Base-by-base conservation (phyloP, 64 coral and sea anemone genomes). In the Actinia tenebrosa region DNA sequence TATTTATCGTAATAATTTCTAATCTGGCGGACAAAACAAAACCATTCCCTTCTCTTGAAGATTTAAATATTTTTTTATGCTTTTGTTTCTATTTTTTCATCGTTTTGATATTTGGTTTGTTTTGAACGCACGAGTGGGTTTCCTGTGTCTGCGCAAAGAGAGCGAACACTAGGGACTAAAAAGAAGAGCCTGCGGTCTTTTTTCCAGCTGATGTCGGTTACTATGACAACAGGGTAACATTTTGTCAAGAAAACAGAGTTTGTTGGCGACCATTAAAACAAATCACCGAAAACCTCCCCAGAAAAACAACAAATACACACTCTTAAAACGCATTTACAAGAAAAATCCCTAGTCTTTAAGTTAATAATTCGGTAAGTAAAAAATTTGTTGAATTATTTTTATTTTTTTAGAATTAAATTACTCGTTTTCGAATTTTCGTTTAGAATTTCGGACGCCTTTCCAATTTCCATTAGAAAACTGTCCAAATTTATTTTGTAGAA, bases 221-320 rank as follows among this genome's bases (percentile, higher is more conserved):
- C 79, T 53, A 81, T 81, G 79, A 23, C 16, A 81, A 81, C 79
- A 14, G 20, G 10, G 45, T 20, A 50, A 81, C 44, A 81, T 50
- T 50, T 81, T 5, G 5, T 16, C 0, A 22, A 45, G 44, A 81
- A 81, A 79, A 53, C 79, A 81, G 44, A 81, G 69, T 75, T 75
- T 75, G 69, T 75, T 75, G 69, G 69, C 79, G 44, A 53, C 79
- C 79, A 81, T 81, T 79, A 81, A 25, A 81, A 75, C 69, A 45
- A 81, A 81, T 6, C 79, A 81, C 18, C 16, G 15, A 53, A 81
- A 81, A 53, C 43, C 18, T 16, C 2, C 0, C 16, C 7, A 53
- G 79, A 81, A 81, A 75, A 27, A 75, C n/a, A 5, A 13, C 79
- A 17, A 53, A 4, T 8, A 16, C 16, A 4, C 20, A 17, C 18